Evolutionary conservation across 2,113 vertebrate genomes (phyloP).

Genomic region (Megaceryle maxima): DNA sequence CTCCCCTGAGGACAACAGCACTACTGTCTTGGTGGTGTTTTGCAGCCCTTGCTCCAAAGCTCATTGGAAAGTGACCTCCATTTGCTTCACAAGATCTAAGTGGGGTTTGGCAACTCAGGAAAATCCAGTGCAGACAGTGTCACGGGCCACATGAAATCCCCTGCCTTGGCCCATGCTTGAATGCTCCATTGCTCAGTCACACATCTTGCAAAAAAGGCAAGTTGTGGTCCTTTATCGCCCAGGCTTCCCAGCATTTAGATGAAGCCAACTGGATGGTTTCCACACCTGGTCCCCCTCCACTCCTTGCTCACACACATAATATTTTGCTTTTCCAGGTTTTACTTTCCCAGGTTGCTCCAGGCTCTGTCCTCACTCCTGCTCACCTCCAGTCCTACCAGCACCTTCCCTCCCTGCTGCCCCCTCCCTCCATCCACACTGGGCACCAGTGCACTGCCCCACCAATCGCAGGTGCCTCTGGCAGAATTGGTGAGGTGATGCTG

Average conservation of each 20-base stretch:
- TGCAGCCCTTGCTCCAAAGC: background rate
- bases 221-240: background rate
- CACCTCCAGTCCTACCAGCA: background rate
- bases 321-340: background rate
- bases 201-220: background rate
- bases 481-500: background rate
- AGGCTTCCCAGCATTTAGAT: background rate
- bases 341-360: background rate
- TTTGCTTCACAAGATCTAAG: background rate
- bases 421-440: background rate
- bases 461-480: background rate
- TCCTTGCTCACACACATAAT: accelerated
- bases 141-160: background rate
- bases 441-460: background rate
- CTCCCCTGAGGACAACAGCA: background rate
- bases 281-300: background rate
- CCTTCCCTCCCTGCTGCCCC: background rate
- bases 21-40: background rate
- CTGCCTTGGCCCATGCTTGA: background rate
- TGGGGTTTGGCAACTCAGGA: background rate
- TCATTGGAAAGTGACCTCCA: background rate
- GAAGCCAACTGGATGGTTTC: background rate
- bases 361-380: background rate
- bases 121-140: accelerated
- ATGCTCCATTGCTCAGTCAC: background rate